Base-by-base conservation (phyloP, 2,888 invertebrate genomes). In the Psococerastis gibbosa region DNA sequence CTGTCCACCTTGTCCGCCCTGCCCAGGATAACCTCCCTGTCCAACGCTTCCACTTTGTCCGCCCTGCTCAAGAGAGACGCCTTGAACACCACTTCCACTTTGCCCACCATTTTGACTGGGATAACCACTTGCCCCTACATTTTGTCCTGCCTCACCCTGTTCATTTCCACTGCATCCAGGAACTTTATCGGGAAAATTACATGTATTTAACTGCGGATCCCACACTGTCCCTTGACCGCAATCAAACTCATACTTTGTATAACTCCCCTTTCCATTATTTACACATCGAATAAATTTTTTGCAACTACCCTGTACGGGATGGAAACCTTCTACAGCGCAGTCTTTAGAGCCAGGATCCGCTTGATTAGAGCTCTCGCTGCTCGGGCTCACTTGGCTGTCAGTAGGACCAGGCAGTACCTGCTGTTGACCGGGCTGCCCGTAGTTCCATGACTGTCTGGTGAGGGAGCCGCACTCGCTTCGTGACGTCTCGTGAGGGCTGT, bases 191-290 rank as follows among this genome's bases (percentile, higher is more conserved):
- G 70, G 68, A 57, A 82, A 72, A 58, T 84, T 82, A 58, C 84
- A 85, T 41, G 74, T 69, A 55, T 71, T 64, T 46, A 71, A 60
- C 43, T 66, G 62, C 45, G 72, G 68, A 60, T 81, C 80, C 82
- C 83, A 84, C 23, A 78, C 74, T 3, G 83, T 83, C 42, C 80
- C 81, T 43, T 74, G 69, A 2, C 74, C 76, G 58, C 84, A 84
- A 9, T 63, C 63, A 57, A 79, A 84, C 48, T 79, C 75, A 55
- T 77, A 75, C 59, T 70, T 73, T 41, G 62, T 71, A 52, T 65
- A 78, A 3, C 66, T 65, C 46, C 69, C 70, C 44, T 49, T 48
- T n/a, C 55, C 55, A 33, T 51, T 51, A 32, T 48, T 46, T 2
- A 55, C 55, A 41, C 55, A 55, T 31, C 55, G 41, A 16, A 52